Conservation (phyloP, 2,888 invertebrate genomes). For the Hirtodrosophila trivittata region DNA sequence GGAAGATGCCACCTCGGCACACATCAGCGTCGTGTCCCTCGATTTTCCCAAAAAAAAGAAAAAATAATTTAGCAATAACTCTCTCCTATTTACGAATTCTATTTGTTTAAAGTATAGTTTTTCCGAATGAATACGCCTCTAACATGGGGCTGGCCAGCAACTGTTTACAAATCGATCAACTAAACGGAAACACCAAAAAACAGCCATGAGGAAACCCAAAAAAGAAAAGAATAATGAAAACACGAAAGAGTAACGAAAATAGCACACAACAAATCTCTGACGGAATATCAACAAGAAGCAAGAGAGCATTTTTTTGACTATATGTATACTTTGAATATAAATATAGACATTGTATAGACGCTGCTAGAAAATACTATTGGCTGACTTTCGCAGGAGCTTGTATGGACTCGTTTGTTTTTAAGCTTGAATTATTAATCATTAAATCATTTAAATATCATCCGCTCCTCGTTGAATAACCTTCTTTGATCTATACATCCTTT, state of each 20-base stretch:
- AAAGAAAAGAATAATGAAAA: slow-evolving; percentile 5
- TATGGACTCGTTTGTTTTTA: no score
- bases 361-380: no score
- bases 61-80: no score
- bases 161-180: slow-evolving; percentile 66
- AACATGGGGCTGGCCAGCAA: slow-evolving; percentile 51
- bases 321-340: background rate
- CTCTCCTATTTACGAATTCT: no score
- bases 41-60: slow-evolving; percentile 69
- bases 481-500: no score
- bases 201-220: slow-evolving; percentile 20
- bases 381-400: no score
- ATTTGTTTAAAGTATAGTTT: background rate
- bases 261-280: slow-evolving; percentile 46
- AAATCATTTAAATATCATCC: no score
- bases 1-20: slow-evolving; percentile 54
- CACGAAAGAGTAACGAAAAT: slow-evolving; percentile 52
- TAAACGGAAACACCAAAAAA: slow-evolving; percentile 57
- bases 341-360: slow-evolving; percentile 4
- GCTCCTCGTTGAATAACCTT: no score
- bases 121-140: background rate
- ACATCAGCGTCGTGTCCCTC: slow-evolving; percentile 76
- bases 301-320: slow-evolving; percentile 22
- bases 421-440: no score
- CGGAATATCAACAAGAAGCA: slow-evolving; percentile 17